A percentile compares a stretch with the other conserved stretches of the same genome.
These are phyloP conservation scores for Caenorhabditis elegans DNA, from an alignment of 1,140 invertebrate genomes.

Conservation along the genomic window DNA sequence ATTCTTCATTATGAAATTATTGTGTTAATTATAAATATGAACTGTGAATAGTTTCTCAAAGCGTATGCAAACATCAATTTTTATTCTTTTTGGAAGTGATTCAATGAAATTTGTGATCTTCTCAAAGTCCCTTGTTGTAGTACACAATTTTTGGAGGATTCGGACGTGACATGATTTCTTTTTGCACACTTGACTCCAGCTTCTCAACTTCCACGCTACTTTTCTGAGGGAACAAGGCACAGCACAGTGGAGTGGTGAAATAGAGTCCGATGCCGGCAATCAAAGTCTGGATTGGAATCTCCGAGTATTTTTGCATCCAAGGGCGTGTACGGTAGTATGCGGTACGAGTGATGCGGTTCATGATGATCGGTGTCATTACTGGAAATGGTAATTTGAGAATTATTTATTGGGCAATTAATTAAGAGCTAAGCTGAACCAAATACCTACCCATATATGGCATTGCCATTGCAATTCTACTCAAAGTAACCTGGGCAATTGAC, in stretches of 20 bases:
- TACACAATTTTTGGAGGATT: conserved; percentile 39
- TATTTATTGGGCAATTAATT: not conserved
- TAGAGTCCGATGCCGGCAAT: conserved; percentile 50
- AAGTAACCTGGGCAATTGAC: conserved; percentile 81
- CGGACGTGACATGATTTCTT: not conserved
- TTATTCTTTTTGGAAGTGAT: too few species aligned
- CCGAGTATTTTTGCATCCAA: conserved; percentile 31
- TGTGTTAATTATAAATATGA: too few species aligned
- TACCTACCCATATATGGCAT: conserved; percentile 81
- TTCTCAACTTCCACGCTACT: conserved; percentile 48
- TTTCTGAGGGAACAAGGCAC: conserved; percentile 62
- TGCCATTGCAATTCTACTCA: conserved; percentile 86
- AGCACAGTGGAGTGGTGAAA: conserved; percentile 61
- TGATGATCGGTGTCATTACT: conserved; percentile 55
- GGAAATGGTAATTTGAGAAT: conserved; percentile 9
- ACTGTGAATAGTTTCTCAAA: too few species aligned
- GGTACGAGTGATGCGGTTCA: conserved; percentile 54
- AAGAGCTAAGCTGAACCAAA: not conserved
- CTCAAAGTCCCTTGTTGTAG: conserved; percentile 27
- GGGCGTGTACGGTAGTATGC: conserved; percentile 42
- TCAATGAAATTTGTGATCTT: too few species aligned
- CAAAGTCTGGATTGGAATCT: conserved; percentile 48
- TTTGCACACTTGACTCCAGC: conserved; percentile 24
- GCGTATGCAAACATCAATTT: too few species aligned
- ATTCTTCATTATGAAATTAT: too few species aligned